These are phyloP conservation scores for Hymenochirus boettgeri DNA, from an alignment of 2,113 vertebrate genomes.

Conservation along the genomic window DNA sequence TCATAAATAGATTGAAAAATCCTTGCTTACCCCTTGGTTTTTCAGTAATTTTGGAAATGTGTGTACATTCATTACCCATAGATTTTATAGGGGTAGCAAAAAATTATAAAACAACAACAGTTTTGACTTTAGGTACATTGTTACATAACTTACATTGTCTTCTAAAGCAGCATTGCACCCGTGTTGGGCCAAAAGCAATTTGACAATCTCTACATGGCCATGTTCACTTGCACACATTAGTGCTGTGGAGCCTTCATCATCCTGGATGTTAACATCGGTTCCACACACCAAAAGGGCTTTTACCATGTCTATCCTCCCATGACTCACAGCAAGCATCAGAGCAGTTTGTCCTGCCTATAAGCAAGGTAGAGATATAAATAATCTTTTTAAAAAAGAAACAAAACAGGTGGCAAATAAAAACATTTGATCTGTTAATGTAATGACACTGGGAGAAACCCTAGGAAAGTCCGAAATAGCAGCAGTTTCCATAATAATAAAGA, in stretches of 20 bases:
- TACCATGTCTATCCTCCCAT: constrained; percentile 95
- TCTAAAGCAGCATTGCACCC: constrained; percentile 86
- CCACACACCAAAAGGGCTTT: constrained; percentile 82
- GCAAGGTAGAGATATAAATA: too few relatives aligned
- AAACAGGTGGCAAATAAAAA: not conserved
- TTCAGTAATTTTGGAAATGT: too few relatives aligned
- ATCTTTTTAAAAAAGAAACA: too few relatives aligned
- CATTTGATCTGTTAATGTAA: too few relatives aligned
- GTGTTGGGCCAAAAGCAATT: constrained; percentile 84
- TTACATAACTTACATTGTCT: constrained; percentile 78
- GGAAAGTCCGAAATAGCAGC: too few relatives aligned
- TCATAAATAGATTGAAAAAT: too few relatives aligned
- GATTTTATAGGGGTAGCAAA: too few relatives aligned
- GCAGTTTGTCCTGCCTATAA: constrained; percentile 92
- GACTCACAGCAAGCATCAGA: constrained; percentile 94
- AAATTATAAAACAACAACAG: too few relatives aligned
- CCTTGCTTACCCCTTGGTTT: too few relatives aligned
- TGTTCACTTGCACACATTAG: constrained; percentile 97
- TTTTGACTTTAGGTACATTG: not conserved
- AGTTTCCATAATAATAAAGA: too few relatives aligned
- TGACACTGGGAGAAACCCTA: too few relatives aligned
- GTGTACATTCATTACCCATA: too few relatives aligned
- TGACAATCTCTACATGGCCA: constrained; percentile 91
- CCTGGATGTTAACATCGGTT: constrained; percentile 90
- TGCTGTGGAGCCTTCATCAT: constrained; percentile 92